These are phyloP conservation scores for Cantharis rufa DNA, from an alignment of 2,888 invertebrate species.

Conservation along the genomic window DNA sequence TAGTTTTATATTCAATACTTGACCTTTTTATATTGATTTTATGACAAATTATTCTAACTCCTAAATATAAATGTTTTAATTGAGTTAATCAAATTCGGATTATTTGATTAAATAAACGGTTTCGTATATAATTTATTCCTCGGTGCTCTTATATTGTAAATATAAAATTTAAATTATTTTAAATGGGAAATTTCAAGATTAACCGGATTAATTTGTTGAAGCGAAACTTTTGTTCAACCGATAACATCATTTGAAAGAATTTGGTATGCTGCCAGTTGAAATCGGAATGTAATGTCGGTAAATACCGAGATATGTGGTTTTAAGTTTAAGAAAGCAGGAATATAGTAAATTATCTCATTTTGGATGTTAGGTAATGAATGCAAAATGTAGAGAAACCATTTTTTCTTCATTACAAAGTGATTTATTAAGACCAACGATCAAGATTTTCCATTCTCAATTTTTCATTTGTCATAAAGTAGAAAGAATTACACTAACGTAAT, in stretches of 20 bases:
- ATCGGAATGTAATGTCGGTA: not conserved
- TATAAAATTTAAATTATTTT: not conserved
- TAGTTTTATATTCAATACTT: not conserved
- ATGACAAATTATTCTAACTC: not conserved
- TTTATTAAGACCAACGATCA: not conserved
- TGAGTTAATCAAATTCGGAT: not conserved
- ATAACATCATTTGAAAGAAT: not conserved
- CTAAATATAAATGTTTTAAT: not conserved
- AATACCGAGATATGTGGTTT: not conserved
- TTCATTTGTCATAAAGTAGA: not conserved
- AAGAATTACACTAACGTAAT: not conserved
- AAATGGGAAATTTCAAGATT: not conserved
- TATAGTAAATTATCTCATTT: not conserved
- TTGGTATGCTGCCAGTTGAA: not conserved
- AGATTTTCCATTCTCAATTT: not conserved
- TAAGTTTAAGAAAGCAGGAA: not conserved
- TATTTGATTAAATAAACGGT: not conserved
- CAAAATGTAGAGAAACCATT: not conserved
- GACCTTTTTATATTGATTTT: not conserved
- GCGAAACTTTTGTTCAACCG: not conserved
- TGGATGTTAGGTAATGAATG: not conserved
- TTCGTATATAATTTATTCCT: not conserved
- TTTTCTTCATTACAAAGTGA: not conserved
- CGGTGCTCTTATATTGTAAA: not conserved
- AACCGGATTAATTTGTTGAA: not conserved